Conservation (phyloP, 2,888 invertebrate genomes). For the Agrochola lota region DNA sequence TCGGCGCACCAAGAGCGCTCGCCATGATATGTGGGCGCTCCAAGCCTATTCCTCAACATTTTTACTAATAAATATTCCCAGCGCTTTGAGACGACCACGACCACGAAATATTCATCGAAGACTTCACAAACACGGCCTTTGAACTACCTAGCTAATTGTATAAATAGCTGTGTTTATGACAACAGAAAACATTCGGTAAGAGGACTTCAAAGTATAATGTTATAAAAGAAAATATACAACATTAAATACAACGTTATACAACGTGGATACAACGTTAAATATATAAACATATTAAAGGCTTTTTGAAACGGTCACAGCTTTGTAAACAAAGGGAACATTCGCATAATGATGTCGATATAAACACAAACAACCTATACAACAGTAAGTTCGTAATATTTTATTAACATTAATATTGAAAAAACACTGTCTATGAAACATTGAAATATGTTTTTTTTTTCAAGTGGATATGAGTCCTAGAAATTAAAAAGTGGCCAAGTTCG, state of each 20-base stretch:
- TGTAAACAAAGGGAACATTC: constrained; percentile 66
- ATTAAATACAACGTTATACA: no score
- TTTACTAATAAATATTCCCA: constrained; percentile 46
- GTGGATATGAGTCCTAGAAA: not conserved
- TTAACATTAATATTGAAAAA: not conserved
- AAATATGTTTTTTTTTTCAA: not conserved
- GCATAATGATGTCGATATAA: constrained; percentile 62
- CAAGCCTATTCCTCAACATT: constrained; percentile 44
- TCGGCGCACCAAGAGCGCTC: constrained; percentile 70
- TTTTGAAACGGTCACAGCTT: constrained; percentile 65
- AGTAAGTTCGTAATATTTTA: constrained; percentile 1
- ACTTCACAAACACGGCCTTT: constrained; percentile 39
- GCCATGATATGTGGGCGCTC: constrained; percentile 58
- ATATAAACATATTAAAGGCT: constrained; percentile 67
- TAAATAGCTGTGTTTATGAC: constrained; percentile 48
- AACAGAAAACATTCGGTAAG: constrained; percentile 53
- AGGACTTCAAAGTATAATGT: constrained; percentile 65
- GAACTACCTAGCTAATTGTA: constrained; percentile 36
- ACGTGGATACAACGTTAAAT: constrained; percentile 65
- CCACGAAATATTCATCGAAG: constrained; percentile 25
- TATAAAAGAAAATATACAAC: constrained; percentile 67
- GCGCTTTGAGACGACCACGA: constrained; percentile 32
- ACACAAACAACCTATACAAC: constrained; percentile 13
- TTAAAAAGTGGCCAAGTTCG: not conserved
- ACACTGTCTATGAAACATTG: not conserved